Conservation (phyloP, 2,113 vertebrate genomes). For the Psilopsiagon aymara region DNA sequence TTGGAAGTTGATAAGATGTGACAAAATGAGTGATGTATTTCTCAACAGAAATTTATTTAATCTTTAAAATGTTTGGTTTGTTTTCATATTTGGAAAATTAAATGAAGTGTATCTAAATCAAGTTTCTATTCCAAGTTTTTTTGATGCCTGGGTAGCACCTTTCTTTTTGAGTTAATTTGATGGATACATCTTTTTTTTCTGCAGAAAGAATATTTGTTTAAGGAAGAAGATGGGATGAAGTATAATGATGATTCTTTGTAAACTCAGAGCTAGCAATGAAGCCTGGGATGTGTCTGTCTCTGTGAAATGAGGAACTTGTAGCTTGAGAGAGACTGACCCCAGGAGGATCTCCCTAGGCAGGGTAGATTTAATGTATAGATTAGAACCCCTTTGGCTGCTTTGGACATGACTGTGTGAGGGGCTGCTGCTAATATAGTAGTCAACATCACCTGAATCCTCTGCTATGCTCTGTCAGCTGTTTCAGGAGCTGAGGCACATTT, state of each 20-base stretch:
- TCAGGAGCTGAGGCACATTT: not conserved
- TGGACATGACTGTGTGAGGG: not conserved
- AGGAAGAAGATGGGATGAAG: not conserved
- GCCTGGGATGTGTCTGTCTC: not conserved
- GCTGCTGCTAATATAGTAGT: not conserved
- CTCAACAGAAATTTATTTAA: too few species aligned
- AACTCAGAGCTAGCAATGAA: not conserved
- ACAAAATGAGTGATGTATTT: not conserved
- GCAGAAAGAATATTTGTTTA: not conserved
- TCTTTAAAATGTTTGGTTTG: not conserved
- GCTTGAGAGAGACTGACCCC: not conserved
- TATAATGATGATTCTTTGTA: not conserved
- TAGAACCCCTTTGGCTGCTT: too few species aligned
- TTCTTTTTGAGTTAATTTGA: not conserved
- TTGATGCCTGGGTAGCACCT: not conserved
- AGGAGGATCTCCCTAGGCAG: not conserved
- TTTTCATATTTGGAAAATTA: not conserved
- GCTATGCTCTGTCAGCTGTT: not conserved
- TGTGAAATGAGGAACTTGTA: not conserved
- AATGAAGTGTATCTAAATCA: not conserved
- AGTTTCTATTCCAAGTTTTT: not conserved
- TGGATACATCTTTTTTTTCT: not conserved
- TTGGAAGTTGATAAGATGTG: not conserved
- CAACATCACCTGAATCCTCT: not conserved
- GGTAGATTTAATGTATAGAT: not conserved